phyloP scores from a whole-genome alignment of 2,113 vertebrate genomes.

The Chaetops frenatus region DNA sequence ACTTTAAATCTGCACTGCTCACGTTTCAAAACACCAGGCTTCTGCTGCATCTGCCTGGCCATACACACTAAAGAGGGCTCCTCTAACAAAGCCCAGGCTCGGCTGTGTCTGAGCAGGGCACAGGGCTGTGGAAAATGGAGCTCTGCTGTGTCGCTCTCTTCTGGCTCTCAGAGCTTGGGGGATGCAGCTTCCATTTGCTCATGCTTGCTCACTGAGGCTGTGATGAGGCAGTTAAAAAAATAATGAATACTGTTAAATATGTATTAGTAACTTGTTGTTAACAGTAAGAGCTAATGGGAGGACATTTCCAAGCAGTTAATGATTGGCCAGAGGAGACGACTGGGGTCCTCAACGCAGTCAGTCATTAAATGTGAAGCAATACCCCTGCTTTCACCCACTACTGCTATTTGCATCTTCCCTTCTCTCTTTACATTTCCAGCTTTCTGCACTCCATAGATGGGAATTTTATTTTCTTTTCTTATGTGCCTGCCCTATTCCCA shows the following conservation, averaged over 20 bases:
- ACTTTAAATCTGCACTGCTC: not conserved
- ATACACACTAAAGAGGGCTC: fast-evolving
- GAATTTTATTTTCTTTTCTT: not conserved
- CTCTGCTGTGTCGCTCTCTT: not conserved
- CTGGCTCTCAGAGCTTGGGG: not conserved
- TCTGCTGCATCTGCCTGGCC: not conserved
- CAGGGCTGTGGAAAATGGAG: not conserved
- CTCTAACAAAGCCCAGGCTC: not conserved
- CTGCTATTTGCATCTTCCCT: not conserved
- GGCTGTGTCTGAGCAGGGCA: too few relatives aligned
- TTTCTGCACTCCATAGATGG: not conserved
- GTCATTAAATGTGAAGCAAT: slow-evolving; percentile 18
- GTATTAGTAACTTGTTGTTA: slow-evolving; percentile 24
- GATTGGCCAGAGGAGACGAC: slow-evolving; percentile 20
- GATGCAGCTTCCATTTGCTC: not conserved
- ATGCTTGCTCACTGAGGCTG: not conserved
- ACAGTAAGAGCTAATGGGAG: slow-evolving; percentile 9
- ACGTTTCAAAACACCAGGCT: not conserved
- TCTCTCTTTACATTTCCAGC: not conserved
- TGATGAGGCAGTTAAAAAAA: not conserved
- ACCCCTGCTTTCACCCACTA: not conserved
- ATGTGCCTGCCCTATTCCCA: not conserved
- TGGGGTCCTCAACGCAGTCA: not conserved
- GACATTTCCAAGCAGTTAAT: slow-evolving; percentile 24
- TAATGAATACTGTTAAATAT: not conserved